Evolutionary conservation across 92 coral and sea anemone species (phyloP).

Genomic region (Micromussa lordhowensis): DNA sequence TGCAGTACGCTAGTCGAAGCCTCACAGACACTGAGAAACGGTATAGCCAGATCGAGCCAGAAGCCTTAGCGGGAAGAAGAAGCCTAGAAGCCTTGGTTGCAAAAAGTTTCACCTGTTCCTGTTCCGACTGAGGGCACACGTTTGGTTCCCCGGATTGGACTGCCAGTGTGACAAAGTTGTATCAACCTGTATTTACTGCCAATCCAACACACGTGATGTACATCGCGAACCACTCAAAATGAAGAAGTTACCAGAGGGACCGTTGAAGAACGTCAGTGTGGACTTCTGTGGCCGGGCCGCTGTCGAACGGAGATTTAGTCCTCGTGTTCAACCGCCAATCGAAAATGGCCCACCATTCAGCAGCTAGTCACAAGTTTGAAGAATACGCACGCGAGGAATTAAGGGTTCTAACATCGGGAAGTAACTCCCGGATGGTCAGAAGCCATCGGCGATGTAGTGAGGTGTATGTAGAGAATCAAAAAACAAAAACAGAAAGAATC

Average conservation of each 20-base stretch:
- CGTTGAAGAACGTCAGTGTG: background rate
- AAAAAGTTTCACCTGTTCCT: too few species aligned
- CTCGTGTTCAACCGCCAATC: slow-evolving; percentile 21
- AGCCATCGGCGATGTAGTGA: slow-evolving; percentile 51
- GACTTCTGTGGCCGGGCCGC: slow-evolving; percentile 48
- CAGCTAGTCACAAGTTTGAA: slow-evolving; percentile 27
- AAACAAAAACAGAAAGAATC: slow-evolving; percentile 31
- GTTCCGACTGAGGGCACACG: slow-evolving; percentile 60
- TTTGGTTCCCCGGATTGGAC: slow-evolving; percentile 71
- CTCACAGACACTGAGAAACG: too few species aligned
- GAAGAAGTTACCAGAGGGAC: slow-evolving; percentile 25
- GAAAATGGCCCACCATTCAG: slow-evolving; percentile 59
- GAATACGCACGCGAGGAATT: slow-evolving; percentile 48
- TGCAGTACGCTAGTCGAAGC: too few species aligned
- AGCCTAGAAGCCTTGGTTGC: too few species aligned
- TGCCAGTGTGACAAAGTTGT: slow-evolving; percentile 45
- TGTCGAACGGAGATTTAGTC: slow-evolving; percentile 18
- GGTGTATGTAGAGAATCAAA: slow-evolving; percentile 44
- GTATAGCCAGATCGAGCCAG: too few species aligned
- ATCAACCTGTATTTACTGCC: slow-evolving; percentile 60
- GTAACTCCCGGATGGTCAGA: slow-evolving; percentile 51
- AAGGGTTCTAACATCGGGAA: slow-evolving; percentile 45
- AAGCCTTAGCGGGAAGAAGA: too few species aligned
- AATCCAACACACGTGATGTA: slow-evolving; percentile 51
- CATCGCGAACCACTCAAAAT: slow-evolving; percentile 67